Base-by-base conservation (phyloP, 1,140 invertebrate species). In the Aphelinus certus region DNA sequence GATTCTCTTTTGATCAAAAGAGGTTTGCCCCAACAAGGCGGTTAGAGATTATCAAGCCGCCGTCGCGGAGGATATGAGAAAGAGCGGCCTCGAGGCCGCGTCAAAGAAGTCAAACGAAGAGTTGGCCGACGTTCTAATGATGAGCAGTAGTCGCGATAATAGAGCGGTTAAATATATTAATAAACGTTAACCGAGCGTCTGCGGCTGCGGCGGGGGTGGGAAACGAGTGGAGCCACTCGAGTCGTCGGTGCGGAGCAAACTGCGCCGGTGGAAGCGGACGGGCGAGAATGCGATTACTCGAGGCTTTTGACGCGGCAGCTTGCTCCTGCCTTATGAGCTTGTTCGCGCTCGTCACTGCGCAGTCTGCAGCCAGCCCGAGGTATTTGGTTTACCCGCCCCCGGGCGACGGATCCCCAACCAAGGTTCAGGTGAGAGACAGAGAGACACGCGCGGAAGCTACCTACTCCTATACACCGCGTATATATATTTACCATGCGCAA, bases 341-440 rank as follows among this genome's bases (percentile, higher is more conserved):
- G 42, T n/a, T 74, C 65, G 26, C 46, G 9, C 7, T 48, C 7
- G 6, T 53, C 5, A 43, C 43, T 5, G 2, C 3, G 1, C 5
- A 9, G 4, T 1, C 7, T 3, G 9, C 26, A 6, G 51, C 26
- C 2, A 3, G 26, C 1, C 47, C 60, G 10, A 65, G 85, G 76
- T 83, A 86, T 77, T 79, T 88, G 62, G 84, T 88, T 45, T 86
- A 74, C 60, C 85, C 87, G 10, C 70, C 73, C 2, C 71, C 83
- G 0, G 68, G 64, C 10, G 49, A 60, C 47, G 68, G 47, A 3
- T 65, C 79, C 0, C 7, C 76, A 1, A 83, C 85, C 1, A 88
- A 85, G 84, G 74, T 87, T 48, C 86, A 88, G 85, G 86, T 88
- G 77, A 76, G 71, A 26, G 26, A 26, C 26, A 26, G 26, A 26